phyloP scores from a whole-genome alignment of 1,140 invertebrate genomes.

The Hylaeus anthracinus region DNA sequence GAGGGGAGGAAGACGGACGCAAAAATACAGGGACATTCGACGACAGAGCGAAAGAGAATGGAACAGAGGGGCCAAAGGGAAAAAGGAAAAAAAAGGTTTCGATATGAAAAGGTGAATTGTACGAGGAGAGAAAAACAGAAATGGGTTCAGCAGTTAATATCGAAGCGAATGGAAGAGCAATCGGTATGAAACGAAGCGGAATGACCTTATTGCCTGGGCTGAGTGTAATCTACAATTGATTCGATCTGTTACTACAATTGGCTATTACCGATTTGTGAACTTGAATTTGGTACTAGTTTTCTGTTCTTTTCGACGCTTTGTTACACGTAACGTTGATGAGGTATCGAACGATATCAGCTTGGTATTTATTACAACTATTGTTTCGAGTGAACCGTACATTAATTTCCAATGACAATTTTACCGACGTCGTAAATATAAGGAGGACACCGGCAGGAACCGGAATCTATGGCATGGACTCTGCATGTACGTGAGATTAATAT shows the following conservation, averaged over 20 bases:
- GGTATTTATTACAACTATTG: no score
- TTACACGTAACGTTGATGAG: not conserved
- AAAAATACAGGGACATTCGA: not conserved
- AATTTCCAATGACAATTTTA: no score
- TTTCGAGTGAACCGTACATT: no score
- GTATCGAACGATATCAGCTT: no score
- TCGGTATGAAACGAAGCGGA: slow-evolving; percentile 69
- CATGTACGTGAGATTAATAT: no score
- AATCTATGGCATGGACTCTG: no score
- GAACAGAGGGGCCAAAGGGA: slow-evolving; percentile 19
- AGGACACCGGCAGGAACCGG: no score
- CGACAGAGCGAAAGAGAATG: slow-evolving; percentile 25
- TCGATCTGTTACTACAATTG: slow-evolving; percentile 28
- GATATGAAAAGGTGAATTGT: slow-evolving; percentile 36
- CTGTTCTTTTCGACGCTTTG: not conserved
- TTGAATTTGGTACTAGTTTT: not conserved
- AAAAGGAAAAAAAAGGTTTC: not conserved
- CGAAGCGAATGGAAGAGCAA: slow-evolving; percentile 65
- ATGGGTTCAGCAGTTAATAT: slow-evolving; percentile 69
- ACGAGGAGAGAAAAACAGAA: slow-evolving; percentile 61
- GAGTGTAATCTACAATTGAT: slow-evolving; percentile 39
- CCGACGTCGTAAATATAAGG: no score
- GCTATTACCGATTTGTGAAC: slow-evolving; percentile 13
- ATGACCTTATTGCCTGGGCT: slow-evolving; percentile 69
- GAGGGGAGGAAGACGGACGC: not conserved